Percentiles rank a stretch among this genome's conserved stretches.
Conservation (phyloP, 2,113 vertebrate genomes). For the Marmota monax region DNA sequence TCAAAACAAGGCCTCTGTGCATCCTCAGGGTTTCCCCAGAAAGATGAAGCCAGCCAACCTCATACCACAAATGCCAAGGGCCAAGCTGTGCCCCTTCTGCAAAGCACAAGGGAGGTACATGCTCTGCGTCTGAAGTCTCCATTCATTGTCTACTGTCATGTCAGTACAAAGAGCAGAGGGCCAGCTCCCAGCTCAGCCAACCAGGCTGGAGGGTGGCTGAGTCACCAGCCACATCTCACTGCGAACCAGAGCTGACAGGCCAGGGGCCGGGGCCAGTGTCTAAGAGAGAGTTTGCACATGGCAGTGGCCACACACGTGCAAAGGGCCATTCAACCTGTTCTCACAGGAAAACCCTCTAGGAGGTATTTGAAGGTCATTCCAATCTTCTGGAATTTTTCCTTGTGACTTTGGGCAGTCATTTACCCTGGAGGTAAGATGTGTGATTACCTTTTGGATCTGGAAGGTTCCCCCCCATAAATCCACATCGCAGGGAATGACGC, state of each 20-base stretch:
- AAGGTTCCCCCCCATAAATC: too few species aligned
- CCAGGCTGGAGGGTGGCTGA: not conserved
- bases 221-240: not conserved
- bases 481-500: too few species aligned
- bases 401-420: not conserved
- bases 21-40: too few species aligned
- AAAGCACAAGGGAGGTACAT: not conserved
- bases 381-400: not conserved
- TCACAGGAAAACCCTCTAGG: not conserved
- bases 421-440: not conserved
- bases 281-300: not conserved
- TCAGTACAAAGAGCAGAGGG: not conserved
- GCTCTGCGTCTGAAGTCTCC: too few species aligned
- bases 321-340: not conserved
- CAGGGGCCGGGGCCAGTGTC: not conserved
- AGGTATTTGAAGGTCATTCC: not conserved
- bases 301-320: too few species aligned
- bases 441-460: too few species aligned
- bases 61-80: not conserved
- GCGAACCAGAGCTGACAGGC: not conserved
- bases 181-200: not conserved
- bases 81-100: not conserved
- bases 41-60: rapidly evolving
- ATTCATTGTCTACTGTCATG: not conserved
- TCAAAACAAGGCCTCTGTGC: not conserved